Evolutionary conservation across 2,797 vertebrate species (phyloP).

Genomic region (Crenichthys baileyi): DNA sequence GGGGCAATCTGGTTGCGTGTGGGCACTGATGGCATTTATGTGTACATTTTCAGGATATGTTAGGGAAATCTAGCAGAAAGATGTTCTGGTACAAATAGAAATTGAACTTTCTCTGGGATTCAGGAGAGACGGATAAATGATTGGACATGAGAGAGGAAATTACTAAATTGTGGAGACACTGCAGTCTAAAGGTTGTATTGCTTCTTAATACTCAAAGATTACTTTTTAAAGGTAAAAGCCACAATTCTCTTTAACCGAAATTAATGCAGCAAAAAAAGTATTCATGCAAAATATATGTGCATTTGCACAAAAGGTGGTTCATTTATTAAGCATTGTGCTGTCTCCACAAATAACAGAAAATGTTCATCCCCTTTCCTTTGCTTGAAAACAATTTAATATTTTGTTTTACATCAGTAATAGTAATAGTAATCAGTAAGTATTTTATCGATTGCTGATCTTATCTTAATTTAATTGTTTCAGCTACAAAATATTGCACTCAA

Average conservation of each 20-base stretch:
- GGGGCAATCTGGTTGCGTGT: conserved; percentile 64
- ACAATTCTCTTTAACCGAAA: neutral
- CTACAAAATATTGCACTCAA: neutral
- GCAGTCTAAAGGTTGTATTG: conserved; percentile 1
- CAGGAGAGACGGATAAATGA: conserved; percentile 49
- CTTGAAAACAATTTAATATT: neutral
- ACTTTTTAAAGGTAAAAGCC: conserved; percentile 12
- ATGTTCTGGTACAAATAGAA: conserved; percentile 66
- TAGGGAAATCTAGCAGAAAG: conserved; percentile 74
- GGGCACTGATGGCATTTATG: conserved; percentile 79
- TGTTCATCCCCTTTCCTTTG: neutral
- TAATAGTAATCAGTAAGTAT: too few species aligned
- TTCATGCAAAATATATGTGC: neutral
- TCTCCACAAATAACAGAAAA: neutral
- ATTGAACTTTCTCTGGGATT: conserved; percentile 57
- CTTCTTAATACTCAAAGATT: conserved; percentile 16
- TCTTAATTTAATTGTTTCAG: neutral
- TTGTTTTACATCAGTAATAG: neutral
- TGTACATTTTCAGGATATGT: conserved; percentile 78
- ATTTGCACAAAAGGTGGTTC: neutral
- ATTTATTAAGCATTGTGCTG: neutral
- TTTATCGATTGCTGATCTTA: neutral
- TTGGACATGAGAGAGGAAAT: conserved; percentile 38
- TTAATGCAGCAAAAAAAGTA: neutral
- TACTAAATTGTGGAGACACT: conserved; percentile 10